phyloP scores from a whole-genome alignment of 2,888 invertebrate species.

The Heliconius sara region DNA sequence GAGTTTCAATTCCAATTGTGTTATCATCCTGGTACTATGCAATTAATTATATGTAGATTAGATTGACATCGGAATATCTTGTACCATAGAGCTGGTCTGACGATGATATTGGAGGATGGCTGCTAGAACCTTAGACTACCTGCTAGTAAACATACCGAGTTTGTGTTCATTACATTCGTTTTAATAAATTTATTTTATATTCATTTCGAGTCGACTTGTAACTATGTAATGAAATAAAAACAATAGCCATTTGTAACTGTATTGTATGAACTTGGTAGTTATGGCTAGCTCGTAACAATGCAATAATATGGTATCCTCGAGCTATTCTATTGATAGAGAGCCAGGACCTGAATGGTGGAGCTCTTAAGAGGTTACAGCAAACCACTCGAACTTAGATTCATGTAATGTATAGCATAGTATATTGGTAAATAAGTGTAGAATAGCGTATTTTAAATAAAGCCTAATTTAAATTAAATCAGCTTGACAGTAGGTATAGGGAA shows the following conservation, averaged over 20 bases:
- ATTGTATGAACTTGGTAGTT: background rate
- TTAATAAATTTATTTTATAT: too few species aligned
- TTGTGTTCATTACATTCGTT: too few species aligned
- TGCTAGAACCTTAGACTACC: too few species aligned
- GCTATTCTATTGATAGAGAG: background rate
- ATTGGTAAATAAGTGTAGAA: background rate
- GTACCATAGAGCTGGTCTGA: too few species aligned
- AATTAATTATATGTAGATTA: too few species aligned
- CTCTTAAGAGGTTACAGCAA: background rate
- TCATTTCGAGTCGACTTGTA: too few species aligned
- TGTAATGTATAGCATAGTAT: background rate
- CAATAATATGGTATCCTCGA: background rate
- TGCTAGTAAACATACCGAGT: too few species aligned
- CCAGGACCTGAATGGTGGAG: conserved; percentile 5
- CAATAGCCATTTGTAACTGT: background rate
- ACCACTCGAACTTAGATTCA: background rate
- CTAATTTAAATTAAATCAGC: background rate
- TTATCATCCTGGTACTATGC: too few species aligned
- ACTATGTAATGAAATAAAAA: too few species aligned
- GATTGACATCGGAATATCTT: too few species aligned
- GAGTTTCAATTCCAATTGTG: too few species aligned
- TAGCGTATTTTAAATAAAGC: background rate
- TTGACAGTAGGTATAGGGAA: background rate
- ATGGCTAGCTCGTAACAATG: background rate
- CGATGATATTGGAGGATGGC: too few species aligned